Evolutionary conservation across 1,140 invertebrate species (phyloP), one percentile per base, ranked within the genome.

Genomic region (Zaprionus vittiger): DNA sequence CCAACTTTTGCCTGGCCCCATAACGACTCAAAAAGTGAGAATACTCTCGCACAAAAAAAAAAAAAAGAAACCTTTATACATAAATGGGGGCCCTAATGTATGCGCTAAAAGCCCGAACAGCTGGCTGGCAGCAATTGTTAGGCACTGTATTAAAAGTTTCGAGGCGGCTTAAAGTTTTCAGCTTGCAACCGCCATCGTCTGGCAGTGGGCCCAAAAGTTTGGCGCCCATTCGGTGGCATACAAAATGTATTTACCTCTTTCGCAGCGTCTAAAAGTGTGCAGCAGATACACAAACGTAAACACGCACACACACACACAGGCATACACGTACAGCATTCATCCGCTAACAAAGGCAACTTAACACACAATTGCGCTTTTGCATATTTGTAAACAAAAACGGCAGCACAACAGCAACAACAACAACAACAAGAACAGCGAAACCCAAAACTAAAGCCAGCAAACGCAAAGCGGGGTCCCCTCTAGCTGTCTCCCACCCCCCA

Each of bases 341-440:
- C 54, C 61, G 22, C 66, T 57, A 65, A 75, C 70, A 89, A 84
- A 76, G 84, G 78, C 78, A 87, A 84, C 64, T 89, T 84, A 84
- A 87, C 85, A 84, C 84, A 87, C 84, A 87, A 89, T 87, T 87
- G 84, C 84, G 84, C 84, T 89, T 87, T 87, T 87, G 84, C 81
- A 87, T 80, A 87, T 87, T 89, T 83, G 83, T 55, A 76, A 86
- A 82, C 70, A 69, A 62, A 47, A 66, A 75, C 66, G 64, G 38
- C 38, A 56, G 31, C n/a, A 47, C 22, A 67, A 38, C 22, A 62
- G 52, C 37, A 28, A 7, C 5, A 28, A 28, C 28, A 28, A 44
- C 22, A 67, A 44, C 22, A 67, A 44, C 22, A 62, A n/a, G 55
- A 34, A 49, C 37, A n/a, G 38, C 41, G 17, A 61, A 64, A 22